Conservation (phyloP, 64 coral and sea anemone genomes). For the Montipora sp. region DNA sequence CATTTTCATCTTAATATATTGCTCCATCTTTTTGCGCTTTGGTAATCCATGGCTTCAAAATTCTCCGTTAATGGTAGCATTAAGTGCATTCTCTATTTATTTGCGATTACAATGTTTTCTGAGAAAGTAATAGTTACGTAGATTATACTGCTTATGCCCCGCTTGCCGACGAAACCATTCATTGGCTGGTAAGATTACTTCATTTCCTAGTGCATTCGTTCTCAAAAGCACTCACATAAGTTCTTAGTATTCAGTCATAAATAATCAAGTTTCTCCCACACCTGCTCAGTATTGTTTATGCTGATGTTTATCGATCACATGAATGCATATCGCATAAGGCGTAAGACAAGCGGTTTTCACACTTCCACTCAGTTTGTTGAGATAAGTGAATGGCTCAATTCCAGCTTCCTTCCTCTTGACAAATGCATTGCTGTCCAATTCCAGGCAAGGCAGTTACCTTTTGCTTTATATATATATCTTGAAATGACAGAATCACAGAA, state of each 20-base stretch:
- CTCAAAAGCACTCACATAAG: neutral
- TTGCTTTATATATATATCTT: neutral
- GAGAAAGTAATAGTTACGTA: neutral
- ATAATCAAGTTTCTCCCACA: neutral
- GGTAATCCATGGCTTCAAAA: slow-evolving; percentile 6
- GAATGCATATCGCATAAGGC: slow-evolving; percentile 12
- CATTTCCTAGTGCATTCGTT: slow-evolving; percentile 14
- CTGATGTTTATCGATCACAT: slow-evolving; percentile 28
- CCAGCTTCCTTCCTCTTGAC: slow-evolving; percentile 5
- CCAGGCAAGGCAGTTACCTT: neutral
- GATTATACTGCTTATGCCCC: neutral
- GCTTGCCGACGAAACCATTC: neutral
- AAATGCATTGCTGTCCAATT: neutral
- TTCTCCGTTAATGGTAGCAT: slow-evolving; percentile 12
- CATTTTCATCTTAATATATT: neutral
- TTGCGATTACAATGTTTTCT: slow-evolving; percentile 31
- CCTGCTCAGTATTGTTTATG: slow-evolving; percentile 8
- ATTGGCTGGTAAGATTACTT: slow-evolving; percentile 6
- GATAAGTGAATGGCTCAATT: slow-evolving; percentile 11
- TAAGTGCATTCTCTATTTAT: slow-evolving; percentile 15
- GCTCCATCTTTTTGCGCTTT: neutral
- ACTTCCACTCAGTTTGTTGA: slow-evolving; percentile 11
- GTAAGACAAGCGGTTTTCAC: slow-evolving; percentile 1
- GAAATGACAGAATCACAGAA: slow-evolving; percentile 3
- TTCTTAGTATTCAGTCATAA: neutral